Evolutionary conservation across 2,888 invertebrate genomes (phyloP).

Genomic region (Meta bourneti): DNA sequence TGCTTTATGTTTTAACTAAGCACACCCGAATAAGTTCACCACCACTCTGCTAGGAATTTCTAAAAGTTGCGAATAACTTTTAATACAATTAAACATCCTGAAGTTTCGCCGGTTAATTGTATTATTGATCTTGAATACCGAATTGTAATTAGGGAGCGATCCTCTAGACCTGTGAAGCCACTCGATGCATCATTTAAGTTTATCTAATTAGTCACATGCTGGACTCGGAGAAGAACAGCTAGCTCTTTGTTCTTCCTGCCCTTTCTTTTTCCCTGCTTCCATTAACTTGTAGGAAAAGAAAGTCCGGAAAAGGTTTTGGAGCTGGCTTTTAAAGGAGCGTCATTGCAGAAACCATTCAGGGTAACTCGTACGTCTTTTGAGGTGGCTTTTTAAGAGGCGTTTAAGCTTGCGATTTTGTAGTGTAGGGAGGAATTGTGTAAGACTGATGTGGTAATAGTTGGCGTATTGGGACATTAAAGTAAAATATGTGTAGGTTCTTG

Average conservation of each 20-base stretch:
- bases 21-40: not conserved
- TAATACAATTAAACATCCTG: slow-evolving; percentile 26
- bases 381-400: not conserved
- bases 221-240: not conserved
- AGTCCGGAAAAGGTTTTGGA: not conserved
- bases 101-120: slow-evolving; percentile 18
- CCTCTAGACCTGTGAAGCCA: slow-evolving; percentile 20
- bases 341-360: no score
- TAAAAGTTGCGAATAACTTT: slow-evolving; percentile 31
- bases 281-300: not conserved
- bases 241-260: not conserved
- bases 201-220: slow-evolving; percentile 30
- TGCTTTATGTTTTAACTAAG: not conserved
- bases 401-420: not conserved
- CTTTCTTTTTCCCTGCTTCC: not conserved
- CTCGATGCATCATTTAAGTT: slow-evolving; percentile 32
- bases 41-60: not conserved
- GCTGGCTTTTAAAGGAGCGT: not conserved
- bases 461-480: no score
- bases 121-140: slow-evolving; percentile 50
- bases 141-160: slow-evolving; percentile 17
- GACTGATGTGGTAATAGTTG: not conserved
- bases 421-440: no score
- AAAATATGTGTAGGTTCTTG: no score
- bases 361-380: not conserved